phyloP scores from a whole-genome alignment of 1,140 invertebrate species.

The Archegozetes longisetosus region DNA sequence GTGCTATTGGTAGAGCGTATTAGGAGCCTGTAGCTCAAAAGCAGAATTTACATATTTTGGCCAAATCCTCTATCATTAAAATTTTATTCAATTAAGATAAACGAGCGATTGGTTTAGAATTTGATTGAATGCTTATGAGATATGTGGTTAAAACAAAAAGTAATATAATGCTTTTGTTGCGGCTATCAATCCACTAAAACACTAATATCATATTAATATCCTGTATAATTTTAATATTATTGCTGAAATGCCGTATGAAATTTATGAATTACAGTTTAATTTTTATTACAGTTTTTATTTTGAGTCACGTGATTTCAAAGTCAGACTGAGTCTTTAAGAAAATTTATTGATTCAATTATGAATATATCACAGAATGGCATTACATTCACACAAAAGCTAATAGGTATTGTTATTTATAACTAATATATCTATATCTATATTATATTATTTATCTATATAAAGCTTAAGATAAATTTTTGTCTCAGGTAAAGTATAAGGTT shows the following conservation, averaged over 20 bases:
- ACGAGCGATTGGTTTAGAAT: conserved; percentile 56
- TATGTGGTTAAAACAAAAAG: conserved; percentile 68
- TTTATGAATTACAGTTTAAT: too few relatives aligned
- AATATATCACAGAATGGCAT: too few relatives aligned
- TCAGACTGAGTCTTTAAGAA: too few relatives aligned
- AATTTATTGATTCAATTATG: too few relatives aligned
- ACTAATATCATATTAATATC: conserved; percentile 20
- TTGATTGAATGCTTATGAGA: conserved; percentile 62
- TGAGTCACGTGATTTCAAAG: conserved; percentile 28
- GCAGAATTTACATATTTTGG: conserved; percentile 65
- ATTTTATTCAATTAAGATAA: conserved; percentile 34
- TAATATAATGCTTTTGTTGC: conserved; percentile 58
- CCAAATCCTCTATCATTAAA: conserved; percentile 62
- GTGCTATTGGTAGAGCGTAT: conserved; percentile 77
- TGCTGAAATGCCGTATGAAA: background rate
- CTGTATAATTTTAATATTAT: too few relatives aligned
- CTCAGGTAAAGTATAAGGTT: too few relatives aligned
- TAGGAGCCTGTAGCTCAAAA: conserved; percentile 59
- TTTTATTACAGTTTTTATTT: conserved; percentile 32
- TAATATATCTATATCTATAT: too few relatives aligned
- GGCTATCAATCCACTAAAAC: conserved; percentile 35
- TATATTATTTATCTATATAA: too few relatives aligned
- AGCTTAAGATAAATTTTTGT: too few relatives aligned
- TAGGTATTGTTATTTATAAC: too few relatives aligned
- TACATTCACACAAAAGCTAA: too few relatives aligned